Conservation (phyloP, 1,140 invertebrate genomes). For the Colletes gigas region DNA sequence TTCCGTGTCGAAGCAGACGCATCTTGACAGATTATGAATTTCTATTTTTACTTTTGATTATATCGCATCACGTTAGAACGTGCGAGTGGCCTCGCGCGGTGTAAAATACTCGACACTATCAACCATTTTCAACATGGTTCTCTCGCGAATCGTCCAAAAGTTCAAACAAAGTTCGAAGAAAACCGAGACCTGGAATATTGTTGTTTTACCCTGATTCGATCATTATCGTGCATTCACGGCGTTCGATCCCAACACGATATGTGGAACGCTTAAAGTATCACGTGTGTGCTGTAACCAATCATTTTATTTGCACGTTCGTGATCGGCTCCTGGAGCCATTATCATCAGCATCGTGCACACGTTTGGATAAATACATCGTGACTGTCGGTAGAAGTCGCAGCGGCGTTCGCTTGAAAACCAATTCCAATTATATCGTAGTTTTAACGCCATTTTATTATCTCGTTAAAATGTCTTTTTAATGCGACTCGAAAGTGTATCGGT, state of each 20-base stretch:
- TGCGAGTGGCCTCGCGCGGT: background rate
- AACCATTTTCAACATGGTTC: background rate
- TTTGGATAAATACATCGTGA: background rate
- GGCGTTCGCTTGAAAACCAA: background rate
- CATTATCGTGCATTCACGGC: background rate
- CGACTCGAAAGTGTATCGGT: background rate
- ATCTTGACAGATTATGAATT: slow-evolving; percentile 40
- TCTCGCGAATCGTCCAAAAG: background rate
- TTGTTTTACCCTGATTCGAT: slow-evolving; percentile 12
- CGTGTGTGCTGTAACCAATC: background rate
- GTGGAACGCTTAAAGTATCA: slow-evolving; percentile 11
- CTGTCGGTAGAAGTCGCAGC: too few species aligned
- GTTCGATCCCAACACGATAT: slow-evolving; percentile 18
- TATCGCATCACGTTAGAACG: slow-evolving; percentile 28
- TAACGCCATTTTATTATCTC: background rate
- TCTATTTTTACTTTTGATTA: slow-evolving; percentile 48
- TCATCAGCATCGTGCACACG: background rate
- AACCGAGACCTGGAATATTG: background rate
- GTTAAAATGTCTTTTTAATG: too few species aligned
- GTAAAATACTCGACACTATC: slow-evolving; percentile 17
- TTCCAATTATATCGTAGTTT: background rate
- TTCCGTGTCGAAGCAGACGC: background rate
- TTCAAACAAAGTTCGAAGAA: background rate
- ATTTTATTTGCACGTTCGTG: background rate
- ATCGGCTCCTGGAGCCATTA: background rate